A percentile compares a stretch with the other conserved stretches of the same genome.
Evolutionary conservation across 2,113 vertebrate genomes (phyloP).

Genomic region (Labeo rohita): DNA sequence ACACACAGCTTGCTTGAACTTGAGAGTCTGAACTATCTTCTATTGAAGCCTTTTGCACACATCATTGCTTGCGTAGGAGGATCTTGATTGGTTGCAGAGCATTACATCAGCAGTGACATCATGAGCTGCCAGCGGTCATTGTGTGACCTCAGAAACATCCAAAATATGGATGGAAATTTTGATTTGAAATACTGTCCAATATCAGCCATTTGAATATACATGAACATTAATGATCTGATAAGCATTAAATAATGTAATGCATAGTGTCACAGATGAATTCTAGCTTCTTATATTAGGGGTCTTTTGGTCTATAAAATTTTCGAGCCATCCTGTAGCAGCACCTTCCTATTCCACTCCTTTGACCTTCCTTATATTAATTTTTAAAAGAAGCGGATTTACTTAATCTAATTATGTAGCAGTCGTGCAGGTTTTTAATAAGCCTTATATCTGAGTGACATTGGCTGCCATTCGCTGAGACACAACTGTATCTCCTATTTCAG

Average conservation of each 20-base stretch:
- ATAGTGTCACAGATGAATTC: neutral
- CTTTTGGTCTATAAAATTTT: neutral
- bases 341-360: constrained; percentile 5
- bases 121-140: neutral
- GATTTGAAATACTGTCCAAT: neutral
- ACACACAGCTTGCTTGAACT: neutral
- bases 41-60: neutral
- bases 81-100: constrained; percentile 15
- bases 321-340: neutral
- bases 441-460: neutral
- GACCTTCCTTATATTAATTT: neutral
- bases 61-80: neutral
- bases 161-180: neutral
- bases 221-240: neutral
- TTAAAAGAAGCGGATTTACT: neutral
- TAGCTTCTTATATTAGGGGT: neutral
- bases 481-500: neutral
- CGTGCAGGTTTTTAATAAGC: neutral
- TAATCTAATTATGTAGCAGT: constrained; percentile 10
- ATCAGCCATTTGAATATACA: neutral
- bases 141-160: neutral
- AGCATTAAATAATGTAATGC: neutral
- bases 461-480: neutral
- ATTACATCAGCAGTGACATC: constrained; percentile 2
- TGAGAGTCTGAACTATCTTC: neutral